Evolutionary conservation across 1,140 invertebrate species (phyloP), one percentile per base, ranked within the genome.

Genomic region (Calliopsis andreniformis): DNA sequence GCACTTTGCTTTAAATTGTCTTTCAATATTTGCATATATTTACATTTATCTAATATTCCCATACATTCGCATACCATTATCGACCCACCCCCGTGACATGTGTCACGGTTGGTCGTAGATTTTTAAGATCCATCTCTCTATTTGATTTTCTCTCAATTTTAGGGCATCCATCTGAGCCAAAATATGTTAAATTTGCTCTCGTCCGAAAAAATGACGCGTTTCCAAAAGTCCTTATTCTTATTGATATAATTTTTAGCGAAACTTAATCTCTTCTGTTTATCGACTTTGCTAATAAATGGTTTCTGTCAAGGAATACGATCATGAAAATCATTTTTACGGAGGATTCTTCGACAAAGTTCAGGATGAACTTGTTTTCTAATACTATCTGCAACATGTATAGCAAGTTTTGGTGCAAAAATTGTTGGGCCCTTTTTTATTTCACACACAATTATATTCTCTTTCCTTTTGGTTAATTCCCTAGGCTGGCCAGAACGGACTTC

Each of bases 21-120:
- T 39, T 59, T 39, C 6, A 35, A 35, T 8, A 59, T 39, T 20
- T 39, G 5, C 10, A 35, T 2, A 42, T 39, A 39, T 23, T 59
- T 39, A 59, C 39, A 59, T 59, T 59, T 59, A 59, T 39, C 32
- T n/a, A 59, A 23, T 20, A n/a, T 59, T 18, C 8, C 16, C 39
- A 68, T 43, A 28, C 66, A 68, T 2, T 20, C 66, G 49, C 51
- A 68, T 5, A 56, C 20, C 49, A 49, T 42, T 35, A 68, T 28
- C 0, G 47, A 55, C 6, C 49, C 51, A 56, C 51, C 51, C 2
- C 14, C 51, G n/a, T n/a, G n/a, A n/a, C n/a, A 39, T 66, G 43
- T 7, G 49, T 49, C 16, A 20, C 25, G 3, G 45, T 66, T 12
- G 62, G 2, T 32, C 18, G 25, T 23, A 63, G 20, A 28, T 63